Evolutionary conservation across 2,113 vertebrate genomes (phyloP), one percentile per base, ranked within the genome.

Genomic region (Camelus dromedarius): DNA sequence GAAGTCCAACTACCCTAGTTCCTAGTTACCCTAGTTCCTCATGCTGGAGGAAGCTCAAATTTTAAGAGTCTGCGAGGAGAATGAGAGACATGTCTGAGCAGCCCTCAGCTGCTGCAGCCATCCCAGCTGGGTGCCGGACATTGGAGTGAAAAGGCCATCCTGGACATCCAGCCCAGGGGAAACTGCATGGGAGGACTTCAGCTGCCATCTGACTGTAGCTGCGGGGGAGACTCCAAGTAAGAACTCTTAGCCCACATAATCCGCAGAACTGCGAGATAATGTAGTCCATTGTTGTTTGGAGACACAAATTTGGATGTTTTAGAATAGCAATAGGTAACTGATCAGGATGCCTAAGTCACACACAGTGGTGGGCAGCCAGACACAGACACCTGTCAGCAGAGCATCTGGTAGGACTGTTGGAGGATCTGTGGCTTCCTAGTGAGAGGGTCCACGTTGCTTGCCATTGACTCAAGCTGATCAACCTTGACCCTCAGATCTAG

Each of bases 331-430:
- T 72, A 77, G 15, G 32, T 70, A 72, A 66, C 48, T 66, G 30
- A 91, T 89, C 69, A 28, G 26, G 28, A 56, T 79, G 20, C 22
- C 42, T 66, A 32, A 69, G 82, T 96, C 75, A 32, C 14, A 85
- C 18, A 52, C 7, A 0, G n/a, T 3, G 35, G 8, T 82, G 70
- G 38, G 62, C 5, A 85, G 38, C 3, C 66, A 72, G 28, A 56
- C 32, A 22, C 13, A 73, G 52, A 48, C 35, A 42, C 8, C 52
- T 80, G 20, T 9, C 35, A 48, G 16, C 5, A 54, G 35, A 14
- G 4, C 64, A 28, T 67, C n/a, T 79, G n/a, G 76, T 79, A 82
- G 86, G 87, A 60, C 93, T 96, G 62, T 97, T 97, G 85, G 72
- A 52, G 30, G 35, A 60, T 13, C 38, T 91, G 38, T 67, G 66